Base-by-base conservation (phyloP, 1,140 invertebrate species). In the Scaptomyza hsui region DNA sequence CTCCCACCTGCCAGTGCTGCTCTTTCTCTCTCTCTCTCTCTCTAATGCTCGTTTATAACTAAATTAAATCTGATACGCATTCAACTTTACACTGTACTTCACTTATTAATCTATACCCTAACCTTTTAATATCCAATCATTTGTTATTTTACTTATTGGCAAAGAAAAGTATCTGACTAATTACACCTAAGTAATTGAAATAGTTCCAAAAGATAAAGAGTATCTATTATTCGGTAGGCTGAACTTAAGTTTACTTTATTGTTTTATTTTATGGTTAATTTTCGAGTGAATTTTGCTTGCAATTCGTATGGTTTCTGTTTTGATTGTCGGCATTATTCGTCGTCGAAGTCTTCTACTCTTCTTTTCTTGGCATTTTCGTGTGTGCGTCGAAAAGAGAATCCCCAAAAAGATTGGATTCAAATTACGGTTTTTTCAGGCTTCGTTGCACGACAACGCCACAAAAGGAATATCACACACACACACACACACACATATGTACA, bases 371-470 rank as follows among this genome's bases (percentile, higher is more conserved):
- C 62, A 57, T 72, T 65, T 83, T 72, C 49, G 41, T 47, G 15
- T 41, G 37, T 52, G 15, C 19, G 41, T 37, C 26, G 48, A 56
- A 56, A 72, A 57, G 69, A 85, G 81, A 80, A 81, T 86, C 62
- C 76, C 72, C 72, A 64, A 63, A 61, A 70, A 78, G 70, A 86
- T 86, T 86, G 81, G 77, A 88, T 88, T 86, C 82, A 88, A 86
- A 86, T 86, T 86, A 86, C 81, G 62, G 72, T 88, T 88, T 82
- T 86, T 78, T 70, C 67, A 75, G 82, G 71, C 74, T 86, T 86
- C 81, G 78, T 44, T 80, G 79, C 61, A 74, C 69, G 61, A 52
- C 64, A 48, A 13, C 42, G 61, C 53, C 68, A 69, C 77, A 63
- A 57, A 76, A 68, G 67, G 72, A 75, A 78, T 48, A 60, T 45